Evolutionary conservation across 2,888 invertebrate species (phyloP).

Genomic region (Erynnis tages): DNA sequence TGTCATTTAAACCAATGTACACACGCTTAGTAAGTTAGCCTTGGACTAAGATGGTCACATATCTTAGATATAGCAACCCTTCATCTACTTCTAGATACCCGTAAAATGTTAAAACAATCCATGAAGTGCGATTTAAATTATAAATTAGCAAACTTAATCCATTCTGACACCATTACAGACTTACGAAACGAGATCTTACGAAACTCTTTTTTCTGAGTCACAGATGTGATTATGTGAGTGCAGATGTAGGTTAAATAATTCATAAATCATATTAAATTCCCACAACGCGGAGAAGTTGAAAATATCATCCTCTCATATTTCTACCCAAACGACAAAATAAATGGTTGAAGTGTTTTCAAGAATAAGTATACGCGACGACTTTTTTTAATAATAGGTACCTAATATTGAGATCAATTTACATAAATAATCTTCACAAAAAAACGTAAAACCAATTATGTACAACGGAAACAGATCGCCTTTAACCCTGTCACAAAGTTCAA

Average conservation of each 20-base stretch:
- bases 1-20: not conserved
- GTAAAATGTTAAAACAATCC: too few relatives aligned
- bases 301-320: constrained; percentile 18
- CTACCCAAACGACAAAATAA: constrained; percentile 19
- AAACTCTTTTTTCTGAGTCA: not conserved
- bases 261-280: constrained; percentile 23
- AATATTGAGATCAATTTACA: constrained; percentile 4
- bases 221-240: constrained; percentile 5
- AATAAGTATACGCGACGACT: constrained; percentile 1
- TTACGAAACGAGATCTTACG: not conserved
- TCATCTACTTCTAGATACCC: too few relatives aligned
- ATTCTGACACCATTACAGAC: too few relatives aligned
- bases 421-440: constrained; percentile 1
- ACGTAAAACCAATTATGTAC: too few relatives aligned
- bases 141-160: too few relatives aligned
- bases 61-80: too few relatives aligned
- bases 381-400: not conserved
- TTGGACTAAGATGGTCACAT: too few relatives aligned
- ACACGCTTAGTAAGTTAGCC: too few relatives aligned
- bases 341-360: constrained; percentile 12
- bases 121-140: too few relatives aligned
- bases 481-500: too few relatives aligned
- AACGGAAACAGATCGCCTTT: too few relatives aligned
- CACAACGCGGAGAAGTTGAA: constrained; percentile 14
- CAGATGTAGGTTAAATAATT: constrained; percentile 17